These are phyloP conservation scores for Auanema sp. DNA, from an alignment of 2,888 invertebrate genomes.

Conservation along the genomic window DNA sequence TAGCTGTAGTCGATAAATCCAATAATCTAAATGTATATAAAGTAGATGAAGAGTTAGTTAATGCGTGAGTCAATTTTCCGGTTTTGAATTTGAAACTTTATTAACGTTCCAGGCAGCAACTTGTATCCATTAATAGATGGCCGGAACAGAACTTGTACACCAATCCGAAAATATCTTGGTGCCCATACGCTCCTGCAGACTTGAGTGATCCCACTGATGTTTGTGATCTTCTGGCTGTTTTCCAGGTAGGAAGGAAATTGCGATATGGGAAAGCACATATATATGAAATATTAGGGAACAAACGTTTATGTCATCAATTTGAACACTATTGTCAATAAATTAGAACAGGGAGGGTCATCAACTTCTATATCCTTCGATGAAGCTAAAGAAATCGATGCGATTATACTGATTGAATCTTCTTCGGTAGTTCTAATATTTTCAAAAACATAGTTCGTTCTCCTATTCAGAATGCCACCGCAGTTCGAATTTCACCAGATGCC, in stretches of 20 bases:
- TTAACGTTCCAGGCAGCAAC: conserved; percentile 21
- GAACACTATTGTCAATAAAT: not conserved
- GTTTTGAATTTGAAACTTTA: not conserved
- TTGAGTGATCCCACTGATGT: conserved; percentile 34
- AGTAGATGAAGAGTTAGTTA: conserved; percentile 35
- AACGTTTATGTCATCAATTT: not conserved
- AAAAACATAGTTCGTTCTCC: not conserved
- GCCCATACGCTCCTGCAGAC: conserved; percentile 49
- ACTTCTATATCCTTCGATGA: not conserved
- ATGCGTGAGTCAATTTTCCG: conserved; percentile 4
- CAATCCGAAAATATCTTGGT: conserved; percentile 49
- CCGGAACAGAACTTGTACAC: conserved; percentile 18
- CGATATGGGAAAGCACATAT: conserved; percentile 5
- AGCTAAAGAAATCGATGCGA: conserved; percentile 5
- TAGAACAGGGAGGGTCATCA: not conserved
- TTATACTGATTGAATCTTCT: not conserved
- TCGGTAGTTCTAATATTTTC: not conserved
- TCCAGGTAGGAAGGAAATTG: conserved; percentile 21
- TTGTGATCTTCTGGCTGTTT: conserved; percentile 41
- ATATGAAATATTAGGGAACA: conserved; percentile 1
- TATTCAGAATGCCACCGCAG: conserved; percentile 29
- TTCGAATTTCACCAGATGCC: conserved; percentile 57
- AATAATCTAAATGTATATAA: conserved; percentile 53
- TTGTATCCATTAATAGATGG: conserved; percentile 22
- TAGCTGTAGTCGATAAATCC: conserved; percentile 55